A percentile compares a stretch with the other conserved stretches of the same genome.
phyloP scores from a whole-genome alignment of 2,797 vertebrate genomes.

The Thalassophryne amazonica region DNA sequence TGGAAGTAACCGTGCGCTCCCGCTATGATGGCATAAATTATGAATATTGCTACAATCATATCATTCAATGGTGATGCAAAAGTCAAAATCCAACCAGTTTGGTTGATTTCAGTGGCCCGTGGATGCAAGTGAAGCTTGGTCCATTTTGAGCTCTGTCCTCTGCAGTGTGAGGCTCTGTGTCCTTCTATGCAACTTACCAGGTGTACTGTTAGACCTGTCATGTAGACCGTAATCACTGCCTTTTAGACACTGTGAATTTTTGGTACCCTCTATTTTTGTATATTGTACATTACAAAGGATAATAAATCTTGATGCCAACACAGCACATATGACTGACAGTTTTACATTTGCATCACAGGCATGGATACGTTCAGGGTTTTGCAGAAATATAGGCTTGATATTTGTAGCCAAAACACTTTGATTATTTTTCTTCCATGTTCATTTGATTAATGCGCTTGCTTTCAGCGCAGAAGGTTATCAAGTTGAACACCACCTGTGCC shows the following conservation, averaged over 20 bases:
- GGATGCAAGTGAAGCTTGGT: conserved; percentile 32
- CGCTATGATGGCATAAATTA: no score
- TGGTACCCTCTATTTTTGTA: conserved; percentile 97
- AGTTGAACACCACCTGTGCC: no score
- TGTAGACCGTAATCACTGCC: conserved; percentile 94
- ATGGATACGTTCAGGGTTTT: no score
- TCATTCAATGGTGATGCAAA: neutral
- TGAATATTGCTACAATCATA: no score
- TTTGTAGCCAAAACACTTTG: no score
- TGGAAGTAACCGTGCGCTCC: no score
- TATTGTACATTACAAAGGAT: conserved; percentile 93
- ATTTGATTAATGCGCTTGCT: no score
- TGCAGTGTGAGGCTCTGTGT: conserved; percentile 76
- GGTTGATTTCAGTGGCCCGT: neutral
- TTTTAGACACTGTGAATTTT: conserved; percentile 97
- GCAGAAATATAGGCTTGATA: no score
- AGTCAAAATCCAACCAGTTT: neutral
- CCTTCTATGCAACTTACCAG: conserved; percentile 93
- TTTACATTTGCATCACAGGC: no score
- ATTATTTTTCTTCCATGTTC: no score
- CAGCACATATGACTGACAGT: no score
- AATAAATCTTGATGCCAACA: conserved; percentile 85
- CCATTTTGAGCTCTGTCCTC: conserved; percentile 73
- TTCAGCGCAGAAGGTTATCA: no score
- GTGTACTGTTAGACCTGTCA: conserved; percentile 86